A percentile compares a stretch with the other conserved stretches of the same genome.
These are phyloP conservation scores for Noctua pronuba DNA, from an alignment of 2,888 invertebrate species.

Conservation along the genomic window DNA sequence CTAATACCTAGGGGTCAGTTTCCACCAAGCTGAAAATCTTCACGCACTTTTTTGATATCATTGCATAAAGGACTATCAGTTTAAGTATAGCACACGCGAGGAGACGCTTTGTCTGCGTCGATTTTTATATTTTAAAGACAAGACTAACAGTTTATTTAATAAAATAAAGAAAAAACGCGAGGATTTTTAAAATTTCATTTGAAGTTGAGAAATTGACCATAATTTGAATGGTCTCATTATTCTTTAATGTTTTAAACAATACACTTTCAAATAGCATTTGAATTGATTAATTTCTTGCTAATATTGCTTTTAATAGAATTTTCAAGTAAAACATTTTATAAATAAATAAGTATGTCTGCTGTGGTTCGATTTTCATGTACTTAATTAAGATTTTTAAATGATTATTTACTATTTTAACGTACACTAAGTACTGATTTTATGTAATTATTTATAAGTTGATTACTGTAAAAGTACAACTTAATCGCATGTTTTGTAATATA, in stretches of 20 bases:
- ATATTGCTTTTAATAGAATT: constrained; percentile 18
- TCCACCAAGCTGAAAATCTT: neutral
- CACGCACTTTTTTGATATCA: neutral
- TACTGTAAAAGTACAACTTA: constrained; percentile 45
- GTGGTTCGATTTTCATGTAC: constrained; percentile 3
- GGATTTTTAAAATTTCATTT: too few species aligned
- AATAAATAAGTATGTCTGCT: neutral
- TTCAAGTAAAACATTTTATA: constrained; percentile 1
- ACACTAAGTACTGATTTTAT: constrained; percentile 66
- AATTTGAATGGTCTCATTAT: neutral
- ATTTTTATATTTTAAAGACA: neutral
- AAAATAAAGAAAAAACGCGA: too few species aligned
- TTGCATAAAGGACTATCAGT: too few species aligned
- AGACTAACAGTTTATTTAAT: too few species aligned
- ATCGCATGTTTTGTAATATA: constrained; percentile 54
- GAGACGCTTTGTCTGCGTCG: neutral
- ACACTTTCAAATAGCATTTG: neutral
- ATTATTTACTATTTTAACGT: constrained; percentile 46
- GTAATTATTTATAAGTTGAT: constrained; percentile 51
- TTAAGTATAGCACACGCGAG: too few species aligned
- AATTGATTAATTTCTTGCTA: neutral
- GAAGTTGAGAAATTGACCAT: neutral
- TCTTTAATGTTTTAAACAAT: neutral
- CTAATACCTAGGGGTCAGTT: neutral
- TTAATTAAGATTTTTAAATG: neutral